These are phyloP conservation scores for Platyscapa corneri DNA, from an alignment of 1,140 invertebrate genomes.

Conservation along the genomic window DNA sequence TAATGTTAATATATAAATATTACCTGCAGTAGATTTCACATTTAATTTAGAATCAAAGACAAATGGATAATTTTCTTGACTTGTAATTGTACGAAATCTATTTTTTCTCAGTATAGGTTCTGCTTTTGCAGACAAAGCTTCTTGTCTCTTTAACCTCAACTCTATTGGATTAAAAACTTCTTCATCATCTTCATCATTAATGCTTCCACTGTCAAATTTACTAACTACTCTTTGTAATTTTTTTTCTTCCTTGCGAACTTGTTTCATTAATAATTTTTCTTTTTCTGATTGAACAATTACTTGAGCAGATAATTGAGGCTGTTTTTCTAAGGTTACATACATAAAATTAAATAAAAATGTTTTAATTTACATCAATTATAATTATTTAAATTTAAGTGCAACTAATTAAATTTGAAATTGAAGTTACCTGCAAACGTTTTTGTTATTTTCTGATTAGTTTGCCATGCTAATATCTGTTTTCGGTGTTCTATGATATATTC, in stretches of 20 bases:
- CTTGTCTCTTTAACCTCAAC: constrained; percentile 72
- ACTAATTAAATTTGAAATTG: constrained; percentile 48
- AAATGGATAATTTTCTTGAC: constrained; percentile 83
- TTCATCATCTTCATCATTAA: constrained; percentile 75
- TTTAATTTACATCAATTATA: constrained; percentile 43
- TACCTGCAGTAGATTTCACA: constrained; percentile 80
- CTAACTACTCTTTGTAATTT: constrained; percentile 80
- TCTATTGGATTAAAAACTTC: constrained; percentile 68
- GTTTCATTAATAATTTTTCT: constrained; percentile 87
- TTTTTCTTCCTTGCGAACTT: constrained; percentile 92
- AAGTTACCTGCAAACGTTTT: constrained; percentile 59
- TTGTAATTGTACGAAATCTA: constrained; percentile 52
- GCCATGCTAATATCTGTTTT: constrained; percentile 73
- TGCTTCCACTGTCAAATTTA: constrained; percentile 64
- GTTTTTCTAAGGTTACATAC: constrained; percentile 49
- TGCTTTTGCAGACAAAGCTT: constrained; percentile 68
- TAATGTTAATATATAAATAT: neutral
- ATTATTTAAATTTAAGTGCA: constrained; percentile 62
- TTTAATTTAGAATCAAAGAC: constrained; percentile 87
- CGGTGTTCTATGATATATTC: constrained; percentile 85
- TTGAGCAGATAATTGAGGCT: constrained; percentile 81
- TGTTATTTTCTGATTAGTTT: constrained; percentile 63
- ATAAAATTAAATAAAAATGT: constrained; percentile 37
- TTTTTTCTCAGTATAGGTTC: constrained; percentile 69
- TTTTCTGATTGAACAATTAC: constrained; percentile 89